A percentile compares a stretch with the other conserved stretches of the same genome.
Evolutionary conservation across 2,797 vertebrate species (phyloP).

Genomic region (Podarcis lilfordi): DNA sequence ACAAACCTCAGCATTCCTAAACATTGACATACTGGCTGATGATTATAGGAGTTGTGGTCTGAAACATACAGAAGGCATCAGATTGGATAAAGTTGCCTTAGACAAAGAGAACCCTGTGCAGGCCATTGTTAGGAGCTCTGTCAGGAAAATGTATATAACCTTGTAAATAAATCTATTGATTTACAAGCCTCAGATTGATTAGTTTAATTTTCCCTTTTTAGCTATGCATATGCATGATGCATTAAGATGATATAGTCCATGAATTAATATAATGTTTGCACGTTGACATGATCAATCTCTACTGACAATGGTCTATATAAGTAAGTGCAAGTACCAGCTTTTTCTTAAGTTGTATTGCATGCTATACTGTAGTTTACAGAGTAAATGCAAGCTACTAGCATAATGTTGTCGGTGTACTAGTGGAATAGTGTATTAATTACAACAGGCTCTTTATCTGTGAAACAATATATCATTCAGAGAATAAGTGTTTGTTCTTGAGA

Average conservation of each 20-base stretch:
- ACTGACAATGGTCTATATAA: not conserved
- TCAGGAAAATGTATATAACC: too few species aligned
- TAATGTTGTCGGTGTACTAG: conserved; percentile 46
- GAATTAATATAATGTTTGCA: conserved; percentile 38
- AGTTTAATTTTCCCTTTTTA: too few species aligned
- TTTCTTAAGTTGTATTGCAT: not conserved
- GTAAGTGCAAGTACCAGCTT: not conserved
- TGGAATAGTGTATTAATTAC: conserved; percentile 58
- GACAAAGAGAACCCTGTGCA: too few species aligned
- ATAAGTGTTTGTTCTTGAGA: conserved; percentile 60
- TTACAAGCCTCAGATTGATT: too few species aligned
- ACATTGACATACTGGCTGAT: too few species aligned
- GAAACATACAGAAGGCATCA: too few species aligned
- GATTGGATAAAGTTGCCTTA: too few species aligned
- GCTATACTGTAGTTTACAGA: conserved; percentile 16
- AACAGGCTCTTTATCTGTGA: conserved; percentile 46
- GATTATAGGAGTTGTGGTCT: too few species aligned
- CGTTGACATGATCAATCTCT: conserved; percentile 37
- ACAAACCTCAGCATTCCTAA: too few species aligned
- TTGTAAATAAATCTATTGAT: too few species aligned
- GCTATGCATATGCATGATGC: conserved; percentile 28
- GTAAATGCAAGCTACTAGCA: conserved; percentile 14
- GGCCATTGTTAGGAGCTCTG: too few species aligned
- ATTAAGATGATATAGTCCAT: conserved; percentile 7
- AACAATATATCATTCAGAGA: conserved; percentile 49